Conservation (phyloP, 2,113 vertebrate genomes). For the Clarias macrocephalus region DNA sequence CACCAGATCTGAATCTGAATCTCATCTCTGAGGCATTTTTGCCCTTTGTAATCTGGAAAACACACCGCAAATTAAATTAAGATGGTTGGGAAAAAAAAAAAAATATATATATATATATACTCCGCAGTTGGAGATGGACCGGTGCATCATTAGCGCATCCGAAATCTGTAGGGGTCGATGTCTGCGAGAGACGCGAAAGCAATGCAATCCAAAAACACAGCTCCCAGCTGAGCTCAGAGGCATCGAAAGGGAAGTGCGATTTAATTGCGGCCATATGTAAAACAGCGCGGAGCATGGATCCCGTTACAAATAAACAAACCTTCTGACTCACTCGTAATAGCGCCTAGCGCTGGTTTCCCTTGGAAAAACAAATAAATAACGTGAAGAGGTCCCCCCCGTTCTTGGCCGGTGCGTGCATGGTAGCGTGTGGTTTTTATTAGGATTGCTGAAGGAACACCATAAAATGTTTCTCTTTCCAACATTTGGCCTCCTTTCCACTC, state of each 20-base stretch:
- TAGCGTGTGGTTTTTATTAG: conserved; percentile 68
- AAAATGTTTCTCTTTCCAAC: conserved; percentile 61
- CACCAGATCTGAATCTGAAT: conserved; percentile 41
- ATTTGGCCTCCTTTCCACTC: conserved; percentile 43
- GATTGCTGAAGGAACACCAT: conserved; percentile 56
- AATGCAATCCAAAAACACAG: conserved; percentile 54
- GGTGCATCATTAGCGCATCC: conserved; percentile 10
- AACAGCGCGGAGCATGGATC: conserved; percentile 67
- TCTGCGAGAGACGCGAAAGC: conserved; percentile 7
- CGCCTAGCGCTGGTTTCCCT: conserved; percentile 69
- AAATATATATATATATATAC: background rate
- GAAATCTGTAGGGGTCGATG: conserved; percentile 1
- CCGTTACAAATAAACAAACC: conserved; percentile 76
- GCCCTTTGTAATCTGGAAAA: conserved; percentile 26
- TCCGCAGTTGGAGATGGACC: background rate
- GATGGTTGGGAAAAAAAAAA: background rate
- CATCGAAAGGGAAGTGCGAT: conserved; percentile 49
- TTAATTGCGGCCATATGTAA: conserved; percentile 74
- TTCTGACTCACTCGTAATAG: conserved; percentile 72
- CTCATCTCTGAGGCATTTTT: conserved; percentile 42
- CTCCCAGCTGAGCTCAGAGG: conserved; percentile 61
- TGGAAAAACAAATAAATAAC: conserved; percentile 78
- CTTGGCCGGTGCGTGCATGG: conserved; percentile 50
- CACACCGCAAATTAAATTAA: conserved; percentile 16
- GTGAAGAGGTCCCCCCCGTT: conserved; percentile 56